Evolutionary conservation across 2,797 vertebrate genomes (phyloP).

Genomic region (Bovichtus diacanthus): DNA sequence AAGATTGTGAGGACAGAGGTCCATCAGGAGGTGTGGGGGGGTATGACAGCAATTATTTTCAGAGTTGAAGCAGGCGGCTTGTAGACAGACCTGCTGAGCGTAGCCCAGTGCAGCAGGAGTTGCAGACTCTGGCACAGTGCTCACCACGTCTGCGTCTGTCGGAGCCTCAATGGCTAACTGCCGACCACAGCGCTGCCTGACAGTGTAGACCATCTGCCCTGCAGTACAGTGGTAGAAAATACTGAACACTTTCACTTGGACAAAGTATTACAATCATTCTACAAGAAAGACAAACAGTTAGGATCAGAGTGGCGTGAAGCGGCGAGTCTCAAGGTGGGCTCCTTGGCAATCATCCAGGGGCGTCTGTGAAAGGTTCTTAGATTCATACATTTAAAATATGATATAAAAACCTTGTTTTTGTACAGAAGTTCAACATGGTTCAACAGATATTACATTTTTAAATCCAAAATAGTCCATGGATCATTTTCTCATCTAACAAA

Average conservation of each 20-base stretch:
- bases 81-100: slow-evolving; percentile 88
- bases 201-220: slow-evolving; percentile 99
- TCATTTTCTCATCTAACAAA: background rate
- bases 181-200: slow-evolving; percentile 94
- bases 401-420: no score
- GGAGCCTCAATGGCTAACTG: slow-evolving; percentile 96
- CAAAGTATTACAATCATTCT: background rate
- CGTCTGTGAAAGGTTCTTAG: no score
- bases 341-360: no score
- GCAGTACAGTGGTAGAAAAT: slow-evolving; percentile 20
- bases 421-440: background rate
- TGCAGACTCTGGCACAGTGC: slow-evolving; percentile 98
- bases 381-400: no score
- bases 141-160: slow-evolving; percentile 96
- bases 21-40: background rate
- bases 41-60: background rate
- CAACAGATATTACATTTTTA: background rate
- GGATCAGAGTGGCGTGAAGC: background rate
- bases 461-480: background rate
- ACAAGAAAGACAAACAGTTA: background rate
- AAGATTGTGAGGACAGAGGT: background rate
- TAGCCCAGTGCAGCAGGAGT: slow-evolving; percentile 98
- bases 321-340: no score
- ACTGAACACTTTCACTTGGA: background rate
- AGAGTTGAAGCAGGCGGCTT: background rate